A percentile compares a stretch with the other conserved stretches of the same genome.
These are phyloP conservation scores for Acrocera orbiculus DNA, from an alignment of 2,888 invertebrate species.

Conservation along the genomic window DNA sequence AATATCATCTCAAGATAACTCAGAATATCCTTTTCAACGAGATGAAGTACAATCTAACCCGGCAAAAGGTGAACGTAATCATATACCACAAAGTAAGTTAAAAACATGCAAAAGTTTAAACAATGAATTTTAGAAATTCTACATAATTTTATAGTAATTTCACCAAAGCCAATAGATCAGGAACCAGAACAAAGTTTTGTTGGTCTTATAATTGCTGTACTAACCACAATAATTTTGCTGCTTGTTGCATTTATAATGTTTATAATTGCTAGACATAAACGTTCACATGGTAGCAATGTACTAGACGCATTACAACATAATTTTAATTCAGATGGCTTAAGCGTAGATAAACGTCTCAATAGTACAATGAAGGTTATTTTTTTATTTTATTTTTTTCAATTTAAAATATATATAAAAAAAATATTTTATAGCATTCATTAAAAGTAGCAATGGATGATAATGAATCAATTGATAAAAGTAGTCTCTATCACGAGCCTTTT, in stretches of 20 bases:
- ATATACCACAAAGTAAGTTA: constrained; percentile 25
- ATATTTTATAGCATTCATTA: constrained; percentile 5
- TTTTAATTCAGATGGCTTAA: constrained; percentile 31
- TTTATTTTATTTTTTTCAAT: no score
- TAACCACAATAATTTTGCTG: constrained; percentile 54
- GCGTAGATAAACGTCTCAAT: constrained; percentile 32
- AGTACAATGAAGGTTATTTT: constrained; percentile 30
- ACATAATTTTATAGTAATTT: constrained; percentile 28
- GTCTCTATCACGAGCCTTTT: constrained; percentile 34
- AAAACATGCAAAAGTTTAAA: no score
- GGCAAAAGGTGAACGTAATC: constrained; percentile 36
- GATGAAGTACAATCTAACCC: constrained; percentile 47
- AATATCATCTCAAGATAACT: constrained; percentile 32
- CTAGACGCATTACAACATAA: constrained; percentile 32
- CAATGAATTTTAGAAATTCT: no score
- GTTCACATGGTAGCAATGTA: constrained; percentile 29
- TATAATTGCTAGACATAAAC: constrained; percentile 47
- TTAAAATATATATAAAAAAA: neutral
- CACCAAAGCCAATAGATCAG: constrained; percentile 37
- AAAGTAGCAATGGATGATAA: constrained; percentile 32
- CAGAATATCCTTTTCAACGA: constrained; percentile 47
- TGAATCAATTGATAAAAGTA: constrained; percentile 33
- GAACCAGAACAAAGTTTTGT: constrained; percentile 41
- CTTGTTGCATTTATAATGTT: constrained; percentile 50
- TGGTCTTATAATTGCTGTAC: constrained; percentile 48